Percentiles rank a stretch among this genome's conserved stretches.
Conservation (phyloP, 1,140 invertebrate genomes). For the Euwallacea fornicatus region DNA sequence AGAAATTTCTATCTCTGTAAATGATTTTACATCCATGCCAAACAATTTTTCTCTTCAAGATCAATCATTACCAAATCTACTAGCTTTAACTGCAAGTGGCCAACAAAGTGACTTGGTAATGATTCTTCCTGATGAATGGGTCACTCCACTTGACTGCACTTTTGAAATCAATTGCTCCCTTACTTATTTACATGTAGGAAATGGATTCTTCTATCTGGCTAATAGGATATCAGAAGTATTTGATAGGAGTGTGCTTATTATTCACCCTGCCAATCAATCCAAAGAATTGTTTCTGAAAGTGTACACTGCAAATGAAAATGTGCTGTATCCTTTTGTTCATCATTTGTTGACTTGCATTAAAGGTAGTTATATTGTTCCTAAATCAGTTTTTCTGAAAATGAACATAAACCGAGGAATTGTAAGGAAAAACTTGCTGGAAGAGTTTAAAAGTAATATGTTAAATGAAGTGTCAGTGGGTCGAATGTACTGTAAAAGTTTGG, state of each 20-base stretch:
- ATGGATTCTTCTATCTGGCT: conserved; percentile 5
- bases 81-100: neutral
- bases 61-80: conserved; percentile 5
- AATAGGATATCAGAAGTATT: conserved; percentile 9
- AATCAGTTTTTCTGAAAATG: neutral
- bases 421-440: neutral
- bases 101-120: neutral
- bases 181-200: conserved; percentile 3
- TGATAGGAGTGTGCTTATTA: neutral
- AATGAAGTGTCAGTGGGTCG: neutral
- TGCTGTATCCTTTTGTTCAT: conserved; percentile 4
- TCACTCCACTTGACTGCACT: neutral
- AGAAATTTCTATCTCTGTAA: neutral
- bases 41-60: neutral
- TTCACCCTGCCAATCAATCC: neutral
- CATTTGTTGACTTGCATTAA: neutral
- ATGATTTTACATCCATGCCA: neutral
- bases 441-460: neutral
- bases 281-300: conserved; percentile 4
- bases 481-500: too few species aligned
- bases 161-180: conserved; percentile 11
- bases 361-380: neutral
- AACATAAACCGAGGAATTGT: neutral
- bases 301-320: neutral
- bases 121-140: neutral